These are phyloP conservation scores for Tortricodes alternella DNA, from an alignment of 2,888 invertebrate species.

Conservation along the genomic window DNA sequence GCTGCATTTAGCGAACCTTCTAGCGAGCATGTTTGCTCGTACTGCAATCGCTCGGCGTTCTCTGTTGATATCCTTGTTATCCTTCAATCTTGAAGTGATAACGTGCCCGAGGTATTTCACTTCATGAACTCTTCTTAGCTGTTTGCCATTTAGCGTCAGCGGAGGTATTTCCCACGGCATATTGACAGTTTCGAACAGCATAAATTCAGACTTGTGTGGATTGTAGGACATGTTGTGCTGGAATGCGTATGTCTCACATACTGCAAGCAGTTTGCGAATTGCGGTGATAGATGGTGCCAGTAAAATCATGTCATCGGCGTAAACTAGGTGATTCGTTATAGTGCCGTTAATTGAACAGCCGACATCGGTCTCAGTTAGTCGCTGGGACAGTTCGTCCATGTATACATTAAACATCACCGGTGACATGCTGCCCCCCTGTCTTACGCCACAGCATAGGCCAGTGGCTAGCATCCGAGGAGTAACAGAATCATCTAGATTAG, in stretches of 20 bases:
- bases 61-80: too few species aligned
- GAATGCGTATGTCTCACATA: background rate
- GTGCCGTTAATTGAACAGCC: background rate
- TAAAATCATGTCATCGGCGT: background rate
- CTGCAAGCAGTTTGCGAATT: background rate
- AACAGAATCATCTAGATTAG: too few species aligned
- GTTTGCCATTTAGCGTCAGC: too few species aligned
- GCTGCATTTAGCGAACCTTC: too few species aligned
- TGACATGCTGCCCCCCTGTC: background rate
- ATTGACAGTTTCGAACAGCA: background rate
- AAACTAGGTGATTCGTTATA: background rate
- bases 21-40: too few species aligned
- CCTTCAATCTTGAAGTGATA: too few species aligned
- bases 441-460: background rate
- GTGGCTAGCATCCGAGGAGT: too few species aligned
- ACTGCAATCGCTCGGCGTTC: too few species aligned
- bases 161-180: background rate
- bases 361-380: background rate
- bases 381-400: background rate
- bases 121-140: background rate
- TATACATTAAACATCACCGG: background rate
- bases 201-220: background rate
- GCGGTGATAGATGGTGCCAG: background rate
- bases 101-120: too few species aligned
- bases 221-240: background rate